A percentile compares a stretch with the other conserved stretches of the same genome.
phyloP scores from a whole-genome alignment of 1,140 invertebrate genomes.

The Rhynchophorus ferrugineus region DNA sequence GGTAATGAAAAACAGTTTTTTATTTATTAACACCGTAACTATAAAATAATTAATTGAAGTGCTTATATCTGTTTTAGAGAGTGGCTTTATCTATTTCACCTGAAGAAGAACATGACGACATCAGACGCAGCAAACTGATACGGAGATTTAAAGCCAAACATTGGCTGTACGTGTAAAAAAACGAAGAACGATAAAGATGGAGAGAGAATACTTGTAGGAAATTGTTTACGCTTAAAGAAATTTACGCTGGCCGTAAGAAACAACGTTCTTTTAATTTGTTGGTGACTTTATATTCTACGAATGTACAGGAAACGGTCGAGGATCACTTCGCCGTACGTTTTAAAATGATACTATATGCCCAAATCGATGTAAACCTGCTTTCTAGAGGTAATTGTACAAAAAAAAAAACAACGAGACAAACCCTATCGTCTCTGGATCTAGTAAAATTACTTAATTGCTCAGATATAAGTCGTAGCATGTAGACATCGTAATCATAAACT shows the following conservation, averaged over 20 bases:
- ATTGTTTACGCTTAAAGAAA: background rate
- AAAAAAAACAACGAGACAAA: too few species aligned
- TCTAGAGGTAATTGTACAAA: background rate
- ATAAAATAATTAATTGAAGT: background rate
- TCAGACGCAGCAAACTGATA: conserved; percentile 43
- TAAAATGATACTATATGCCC: too few species aligned
- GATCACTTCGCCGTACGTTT: too few species aligned
- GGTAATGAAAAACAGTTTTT: background rate
- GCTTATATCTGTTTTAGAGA: conserved; percentile 42
- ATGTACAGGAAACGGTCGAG: too few species aligned
- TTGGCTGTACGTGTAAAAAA: conserved; percentile 47
- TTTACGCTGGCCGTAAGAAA: conserved; percentile 1
- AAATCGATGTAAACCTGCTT: too few species aligned
- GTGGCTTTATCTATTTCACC: conserved; percentile 49
- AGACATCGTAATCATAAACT: too few species aligned
- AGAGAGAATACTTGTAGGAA: too few species aligned
- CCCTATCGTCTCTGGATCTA: background rate
- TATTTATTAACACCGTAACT: background rate
- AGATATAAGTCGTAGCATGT: background rate
- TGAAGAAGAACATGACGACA: conserved; percentile 45
- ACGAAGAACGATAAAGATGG: background rate
- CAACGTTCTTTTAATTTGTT: background rate
- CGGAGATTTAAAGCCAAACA: conserved; percentile 47
- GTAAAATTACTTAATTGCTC: background rate
- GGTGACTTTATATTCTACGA: too few species aligned